phyloP scores from a whole-genome alignment of 2,888 invertebrate species.

The Dasypogon diadema region DNA sequence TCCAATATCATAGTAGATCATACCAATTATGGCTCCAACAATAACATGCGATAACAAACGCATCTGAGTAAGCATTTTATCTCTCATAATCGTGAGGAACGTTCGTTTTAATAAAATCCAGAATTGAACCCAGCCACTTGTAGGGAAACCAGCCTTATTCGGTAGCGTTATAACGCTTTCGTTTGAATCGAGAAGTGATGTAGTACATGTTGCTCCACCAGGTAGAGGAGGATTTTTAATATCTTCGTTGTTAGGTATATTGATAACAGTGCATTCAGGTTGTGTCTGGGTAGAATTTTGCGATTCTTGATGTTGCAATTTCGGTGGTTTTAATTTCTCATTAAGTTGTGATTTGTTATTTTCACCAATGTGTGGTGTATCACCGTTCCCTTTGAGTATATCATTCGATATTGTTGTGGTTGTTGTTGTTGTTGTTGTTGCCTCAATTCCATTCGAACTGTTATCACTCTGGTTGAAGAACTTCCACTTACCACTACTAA shows the following conservation, averaged over 20 bases:
- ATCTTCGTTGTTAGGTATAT: conserved; percentile 61
- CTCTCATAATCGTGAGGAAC: conserved; percentile 84
- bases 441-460: conserved; percentile 60
- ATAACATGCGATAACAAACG: conserved; percentile 80
- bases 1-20: conserved; percentile 93
- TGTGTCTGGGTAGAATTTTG: conserved; percentile 59
- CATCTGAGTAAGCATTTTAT: conserved; percentile 90
- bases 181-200: conserved; percentile 78
- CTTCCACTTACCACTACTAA: conserved; percentile 83
- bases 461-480: conserved; percentile 68
- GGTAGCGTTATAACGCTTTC: conserved; percentile 78
- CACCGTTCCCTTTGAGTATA: conserved; percentile 70
- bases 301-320: conserved; percentile 61
- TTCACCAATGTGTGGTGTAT: conserved; percentile 46
- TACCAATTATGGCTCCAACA: conserved; percentile 91
- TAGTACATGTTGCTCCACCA: conserved; percentile 76
- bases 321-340: conserved; percentile 70
- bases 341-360: conserved; percentile 59
- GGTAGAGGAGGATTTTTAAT: conserved; percentile 67
- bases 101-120: conserved; percentile 89
- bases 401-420: conserved; percentile 72
- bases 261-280: conserved; percentile 65
- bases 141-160: conserved; percentile 81
- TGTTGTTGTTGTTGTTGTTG: conserved; percentile 64
- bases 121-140: conserved; percentile 86